Evolutionary conservation across 2,113 vertebrate species (phyloP), one percentile per base, ranked within the genome.

Genomic region (Apodemus sylvaticus): DNA sequence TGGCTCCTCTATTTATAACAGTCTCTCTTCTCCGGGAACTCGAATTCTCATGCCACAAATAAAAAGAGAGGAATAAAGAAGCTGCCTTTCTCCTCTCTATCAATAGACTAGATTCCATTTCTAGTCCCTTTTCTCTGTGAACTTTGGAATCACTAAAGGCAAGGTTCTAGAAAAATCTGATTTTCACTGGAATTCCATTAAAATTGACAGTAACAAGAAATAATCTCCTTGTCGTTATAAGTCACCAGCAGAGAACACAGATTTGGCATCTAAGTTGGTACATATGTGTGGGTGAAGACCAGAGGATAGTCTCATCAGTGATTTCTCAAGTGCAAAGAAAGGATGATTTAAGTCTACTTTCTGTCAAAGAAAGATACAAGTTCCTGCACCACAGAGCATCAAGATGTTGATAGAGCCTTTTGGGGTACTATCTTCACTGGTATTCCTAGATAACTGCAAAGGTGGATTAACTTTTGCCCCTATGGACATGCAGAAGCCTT

Each of bases 171-270:
- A 93, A 96, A 94, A 91, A 83, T 66, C 2, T 53, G 45, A n/a
- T 68, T 93, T 89, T 92, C 93, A 68, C 20, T 90, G 12, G 12
- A 92, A 79, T 81, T 58, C 5, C 9, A 77, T 95, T 89, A 96
- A 89, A 79, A 91, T 87, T 34, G 64, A 24, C 70, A 53, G 3
- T 71, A 22, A 24, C 83, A 64, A 51, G 1, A 45, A 4, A 19
- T 86, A 74, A 90, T 39, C 48, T 66, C n/a, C 53, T 91, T 70
- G 16, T 13, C 22, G n/a, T 89, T 36, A 17, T 51, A 68, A n/a
- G n/a, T n/a, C n/a, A n/a, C n/a, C n/a, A n/a, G n/a, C n/a, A n/a
- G n/a, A n/a, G n/a, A n/a, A n/a, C n/a, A n/a, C n/a, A n/a, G n/a
- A n/a, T n/a, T n/a, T n/a, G n/a, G n/a, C n/a, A n/a, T n/a, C n/a